Conservation (phyloP, 2,113 vertebrate species). For the Budorcas taxicolor region DNA sequence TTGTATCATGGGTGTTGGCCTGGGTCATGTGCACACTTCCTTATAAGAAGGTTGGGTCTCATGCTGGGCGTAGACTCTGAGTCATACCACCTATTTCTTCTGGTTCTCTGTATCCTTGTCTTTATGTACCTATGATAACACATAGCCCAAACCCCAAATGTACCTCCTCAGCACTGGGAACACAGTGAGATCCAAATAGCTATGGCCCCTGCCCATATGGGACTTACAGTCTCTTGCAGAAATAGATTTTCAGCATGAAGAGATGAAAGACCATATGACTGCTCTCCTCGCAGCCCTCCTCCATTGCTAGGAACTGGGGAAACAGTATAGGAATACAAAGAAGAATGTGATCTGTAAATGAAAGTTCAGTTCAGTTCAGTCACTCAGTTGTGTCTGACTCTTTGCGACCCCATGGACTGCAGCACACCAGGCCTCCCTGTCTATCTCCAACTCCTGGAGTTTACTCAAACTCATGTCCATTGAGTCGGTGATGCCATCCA, state of each 20-base stretch:
- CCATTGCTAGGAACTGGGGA: background rate
- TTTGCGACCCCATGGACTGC: background rate
- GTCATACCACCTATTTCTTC: background rate
- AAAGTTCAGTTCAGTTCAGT: background rate
- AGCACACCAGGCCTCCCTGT: background rate
- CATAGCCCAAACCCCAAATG: background rate
- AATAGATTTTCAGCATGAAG: background rate
- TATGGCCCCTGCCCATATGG: fast-evolving
- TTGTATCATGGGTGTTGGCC: background rate
- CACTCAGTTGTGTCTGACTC: background rate
- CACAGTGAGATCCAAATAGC: background rate
- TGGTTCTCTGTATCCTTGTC: background rate
- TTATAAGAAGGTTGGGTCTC: background rate
- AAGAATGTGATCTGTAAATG: background rate
- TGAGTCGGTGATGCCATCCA: background rate
- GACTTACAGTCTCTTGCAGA: background rate
- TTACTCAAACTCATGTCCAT: background rate
- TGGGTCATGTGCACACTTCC: background rate
- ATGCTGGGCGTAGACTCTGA: background rate
- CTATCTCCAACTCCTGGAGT: fast-evolving
- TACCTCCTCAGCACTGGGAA: background rate
- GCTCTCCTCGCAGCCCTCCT: background rate
- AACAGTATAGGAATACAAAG: background rate
- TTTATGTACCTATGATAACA: background rate
- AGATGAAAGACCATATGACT: background rate